These are phyloP conservation scores for Drosophila melanica DNA, from an alignment of 1,140 invertebrate genomes.

Conservation along the genomic window DNA sequence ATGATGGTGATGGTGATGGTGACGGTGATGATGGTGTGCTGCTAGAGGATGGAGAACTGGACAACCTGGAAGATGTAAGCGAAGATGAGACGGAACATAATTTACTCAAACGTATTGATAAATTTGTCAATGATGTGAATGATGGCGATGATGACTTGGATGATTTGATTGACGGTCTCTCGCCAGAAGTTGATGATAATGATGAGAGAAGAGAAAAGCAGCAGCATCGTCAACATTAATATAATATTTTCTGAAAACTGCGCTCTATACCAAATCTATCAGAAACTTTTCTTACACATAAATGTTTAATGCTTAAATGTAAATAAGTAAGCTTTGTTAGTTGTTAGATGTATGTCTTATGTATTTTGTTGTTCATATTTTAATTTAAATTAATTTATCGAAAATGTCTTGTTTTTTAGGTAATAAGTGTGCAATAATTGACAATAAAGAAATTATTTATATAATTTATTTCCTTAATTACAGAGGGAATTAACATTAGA, in stretches of 20 bases:
- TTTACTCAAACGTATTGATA: conserved; percentile 78
- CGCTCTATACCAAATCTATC: conserved; percentile 82
- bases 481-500: neutral
- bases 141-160: conserved; percentile 72
- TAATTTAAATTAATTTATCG: conserved; percentile 66
- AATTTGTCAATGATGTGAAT: conserved; percentile 68
- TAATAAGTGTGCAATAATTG: conserved; percentile 59
- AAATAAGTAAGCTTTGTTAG: conserved; percentile 72
- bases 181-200: conserved; percentile 26
- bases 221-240: conserved; percentile 40
- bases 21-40: conserved; percentile 41
- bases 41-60: conserved; percentile 27
- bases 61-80: conserved; percentile 22
- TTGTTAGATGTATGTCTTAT: conserved; percentile 52
- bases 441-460: conserved; percentile 42
- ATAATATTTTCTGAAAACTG: conserved; percentile 64
- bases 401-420: conserved; percentile 62
- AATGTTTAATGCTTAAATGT: conserved; percentile 58
- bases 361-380: conserved; percentile 60
- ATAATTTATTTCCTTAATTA: neutral
- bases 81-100: conserved; percentile 55
- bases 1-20: conserved; percentile 42
- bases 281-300: conserved; percentile 68
- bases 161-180: conserved; percentile 62
- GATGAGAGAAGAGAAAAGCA: conserved; percentile 26